These are phyloP conservation scores for Erebia palarica DNA, from an alignment of 2,888 invertebrate genomes.

Conservation along the genomic window DNA sequence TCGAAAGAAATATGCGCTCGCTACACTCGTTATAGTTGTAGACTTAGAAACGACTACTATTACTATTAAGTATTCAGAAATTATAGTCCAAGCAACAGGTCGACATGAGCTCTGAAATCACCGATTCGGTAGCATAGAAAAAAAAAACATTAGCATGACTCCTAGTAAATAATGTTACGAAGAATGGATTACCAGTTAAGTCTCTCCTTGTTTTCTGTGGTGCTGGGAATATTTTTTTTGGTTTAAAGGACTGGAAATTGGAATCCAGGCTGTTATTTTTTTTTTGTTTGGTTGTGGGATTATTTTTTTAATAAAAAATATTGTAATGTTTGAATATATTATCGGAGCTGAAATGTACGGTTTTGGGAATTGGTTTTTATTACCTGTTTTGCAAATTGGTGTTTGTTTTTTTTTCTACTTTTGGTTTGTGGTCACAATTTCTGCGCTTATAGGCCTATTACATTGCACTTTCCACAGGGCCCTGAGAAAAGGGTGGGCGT, in stretches of 20 bases:
- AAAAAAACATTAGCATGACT: constrained; percentile 24
- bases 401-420: neutral
- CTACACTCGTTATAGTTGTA: no score
- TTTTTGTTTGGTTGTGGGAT: constrained; percentile 12
- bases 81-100: constrained; percentile 18
- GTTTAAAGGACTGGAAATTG: neutral
- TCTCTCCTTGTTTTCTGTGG: constrained; percentile 23
- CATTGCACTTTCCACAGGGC: no score
- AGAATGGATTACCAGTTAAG: constrained; percentile 35
- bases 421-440: neutral
- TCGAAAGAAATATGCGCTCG: no score
- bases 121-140: constrained; percentile 19
- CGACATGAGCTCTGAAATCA: constrained; percentile 30
- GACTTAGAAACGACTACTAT: no score
- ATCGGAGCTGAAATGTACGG: neutral
- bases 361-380: constrained; percentile 2
- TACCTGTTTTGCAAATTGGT: neutral
- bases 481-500: no score
- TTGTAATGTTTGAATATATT: neutral
- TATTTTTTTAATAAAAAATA: neutral
- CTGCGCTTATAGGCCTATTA: no score
- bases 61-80: no score
- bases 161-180: constrained; percentile 25
- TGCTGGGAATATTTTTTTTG: constrained; percentile 23
- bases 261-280: neutral